Conservation (phyloP, 2,113 vertebrate genomes). For the Limanda limanda region DNA sequence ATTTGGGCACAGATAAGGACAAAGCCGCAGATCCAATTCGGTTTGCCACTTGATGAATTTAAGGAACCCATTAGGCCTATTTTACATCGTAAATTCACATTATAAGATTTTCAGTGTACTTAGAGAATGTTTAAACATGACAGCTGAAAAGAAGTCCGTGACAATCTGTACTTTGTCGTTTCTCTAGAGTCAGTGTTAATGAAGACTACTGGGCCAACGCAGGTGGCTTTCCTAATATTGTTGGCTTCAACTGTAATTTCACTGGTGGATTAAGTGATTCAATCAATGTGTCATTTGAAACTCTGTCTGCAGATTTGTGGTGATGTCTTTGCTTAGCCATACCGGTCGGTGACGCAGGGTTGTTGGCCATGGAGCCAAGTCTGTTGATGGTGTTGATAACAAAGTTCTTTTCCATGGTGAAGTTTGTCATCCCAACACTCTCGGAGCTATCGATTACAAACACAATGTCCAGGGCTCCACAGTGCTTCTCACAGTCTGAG, state of each 20-base stretch:
- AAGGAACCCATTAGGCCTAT: too few species aligned
- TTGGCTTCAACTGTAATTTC: background rate
- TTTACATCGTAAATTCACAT: too few species aligned
- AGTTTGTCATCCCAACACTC: slow-evolving; percentile 96
- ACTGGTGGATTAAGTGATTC: slow-evolving; percentile 16
- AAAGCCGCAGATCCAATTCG: too few species aligned
- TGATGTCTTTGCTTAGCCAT: background rate
- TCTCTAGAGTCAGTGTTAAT: background rate
- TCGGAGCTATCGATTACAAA: slow-evolving; percentile 99
- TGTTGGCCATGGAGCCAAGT: slow-evolving; percentile 91
- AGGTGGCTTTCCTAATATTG: background rate
- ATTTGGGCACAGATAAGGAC: too few species aligned
- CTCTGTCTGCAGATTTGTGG: slow-evolving; percentile 16
- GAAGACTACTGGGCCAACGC: background rate
- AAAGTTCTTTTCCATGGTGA: slow-evolving; percentile 97
- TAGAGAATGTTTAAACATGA: background rate
- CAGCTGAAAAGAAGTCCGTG: background rate
- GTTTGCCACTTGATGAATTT: too few species aligned
- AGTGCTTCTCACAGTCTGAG: slow-evolving; percentile 94
- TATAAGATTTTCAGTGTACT: background rate
- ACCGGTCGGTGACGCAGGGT: slow-evolving; percentile 89
- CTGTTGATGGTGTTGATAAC: slow-evolving; percentile 95
- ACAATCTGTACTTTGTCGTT: background rate
- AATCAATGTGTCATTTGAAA: slow-evolving; percentile 21
- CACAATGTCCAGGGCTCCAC: slow-evolving; percentile 95